These are phyloP conservation scores for Okapia johnstoni DNA, from an alignment of 2,113 vertebrate genomes.

Conservation along the genomic window DNA sequence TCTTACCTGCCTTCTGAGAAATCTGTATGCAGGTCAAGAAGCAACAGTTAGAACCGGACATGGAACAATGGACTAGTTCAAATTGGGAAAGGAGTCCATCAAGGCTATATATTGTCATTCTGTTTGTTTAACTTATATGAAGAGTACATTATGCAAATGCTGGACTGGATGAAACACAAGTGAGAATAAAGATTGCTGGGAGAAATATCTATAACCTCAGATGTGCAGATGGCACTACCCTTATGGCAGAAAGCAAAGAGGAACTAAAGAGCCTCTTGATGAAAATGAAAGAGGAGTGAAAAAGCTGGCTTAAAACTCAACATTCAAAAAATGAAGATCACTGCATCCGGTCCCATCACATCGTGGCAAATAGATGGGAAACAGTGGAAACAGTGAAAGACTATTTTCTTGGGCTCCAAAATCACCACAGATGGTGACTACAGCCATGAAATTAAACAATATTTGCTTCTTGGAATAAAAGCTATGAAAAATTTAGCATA, in stretches of 20 bases:
- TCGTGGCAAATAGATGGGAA: neutral
- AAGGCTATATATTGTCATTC: neutral
- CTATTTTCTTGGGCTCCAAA: neutral
- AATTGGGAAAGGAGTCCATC: neutral
- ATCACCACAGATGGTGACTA: neutral
- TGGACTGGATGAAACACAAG: neutral
- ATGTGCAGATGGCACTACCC: neutral
- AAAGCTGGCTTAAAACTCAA: neutral
- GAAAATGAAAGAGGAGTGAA: neutral
- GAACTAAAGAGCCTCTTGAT: neutral
- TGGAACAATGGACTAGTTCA: neutral
- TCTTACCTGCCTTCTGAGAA: neutral
- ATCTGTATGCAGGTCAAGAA: neutral
- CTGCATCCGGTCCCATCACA: neutral
- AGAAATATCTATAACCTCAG: neutral
- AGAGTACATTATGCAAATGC: neutral
- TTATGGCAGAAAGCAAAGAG: neutral
- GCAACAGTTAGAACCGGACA: neutral
- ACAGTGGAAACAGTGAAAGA: neutral
- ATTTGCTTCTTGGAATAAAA: neutral
- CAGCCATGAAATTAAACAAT: neutral
- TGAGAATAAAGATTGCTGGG: accelerated
- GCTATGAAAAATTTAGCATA: neutral
- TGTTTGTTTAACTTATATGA: neutral
- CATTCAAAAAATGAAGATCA: neutral